Evolutionary conservation across 2,797 vertebrate species (phyloP), one percentile per base, ranked within the genome.

Genomic region (Ceyx erithaca): DNA sequence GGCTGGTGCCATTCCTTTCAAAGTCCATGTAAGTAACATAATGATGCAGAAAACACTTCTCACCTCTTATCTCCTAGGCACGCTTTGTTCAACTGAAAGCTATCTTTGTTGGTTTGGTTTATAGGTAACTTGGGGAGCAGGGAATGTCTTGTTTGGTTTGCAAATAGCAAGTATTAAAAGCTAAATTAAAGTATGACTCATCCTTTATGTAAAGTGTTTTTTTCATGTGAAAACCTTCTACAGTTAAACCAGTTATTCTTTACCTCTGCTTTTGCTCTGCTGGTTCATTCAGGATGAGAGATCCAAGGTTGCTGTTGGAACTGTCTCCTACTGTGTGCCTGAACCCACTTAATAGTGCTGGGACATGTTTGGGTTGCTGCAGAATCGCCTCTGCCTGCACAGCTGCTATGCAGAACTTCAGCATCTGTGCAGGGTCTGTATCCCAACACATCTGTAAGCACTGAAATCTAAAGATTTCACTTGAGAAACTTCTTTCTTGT

Each of bases 91-190:
- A 61, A 3, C 52, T 90, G 69, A 91, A 94, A 89, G 52, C 59
- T 91, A 35, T 81, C 92, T 90, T 85, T 90, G 89, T 77, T 92
- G 69, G 19, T 89, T 87, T 83, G 62, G 46, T 90, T 93, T 87
- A 21, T 75, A 87, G 89, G 89, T 85, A 91, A 84, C 25, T 30
- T 0, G 1, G 61, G n/a, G 58, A 69, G 33, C 31, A 80, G 61
- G 73, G 62, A 80, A 91, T 81, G 85, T 84, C 76, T 80, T 95
- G 80, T 93, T 94, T 88, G 91, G 75, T 86, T 93, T 95, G 94
- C 67, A 91, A 95, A 94, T 89, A 84, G 69, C 75, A 80, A 77
- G 87, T 82, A 93, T 93, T 90, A 90, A 85, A 92, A 89, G 69
- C 49, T 82, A 80, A 95, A 75, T 92, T 92, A 67, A 90, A 80